These are phyloP conservation scores for Gryon sp. DNA, from an alignment of 1,140 invertebrate genomes.

Conservation along the genomic window DNA sequence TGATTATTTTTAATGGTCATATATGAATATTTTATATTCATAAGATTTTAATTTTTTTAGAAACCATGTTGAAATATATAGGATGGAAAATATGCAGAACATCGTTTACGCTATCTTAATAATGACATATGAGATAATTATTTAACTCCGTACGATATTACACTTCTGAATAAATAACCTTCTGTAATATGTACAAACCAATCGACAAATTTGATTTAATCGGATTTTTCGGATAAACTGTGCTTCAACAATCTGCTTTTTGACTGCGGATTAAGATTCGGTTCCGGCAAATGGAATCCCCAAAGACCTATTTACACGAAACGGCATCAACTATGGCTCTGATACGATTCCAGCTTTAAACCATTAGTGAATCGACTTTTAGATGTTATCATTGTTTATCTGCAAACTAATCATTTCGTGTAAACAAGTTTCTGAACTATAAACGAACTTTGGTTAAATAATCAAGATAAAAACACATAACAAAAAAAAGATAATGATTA, in stretches of 20 bases:
- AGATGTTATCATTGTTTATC: constrained; percentile 57
- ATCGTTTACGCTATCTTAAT: too few relatives aligned
- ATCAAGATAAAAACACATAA: constrained; percentile 26
- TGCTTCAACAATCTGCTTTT: constrained; percentile 28
- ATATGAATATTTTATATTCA: too few relatives aligned
- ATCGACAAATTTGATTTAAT: constrained; percentile 17
- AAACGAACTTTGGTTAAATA: constrained; percentile 28
- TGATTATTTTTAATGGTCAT: too few relatives aligned
- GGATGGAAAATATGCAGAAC: too few relatives aligned
- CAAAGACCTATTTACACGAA: constrained; percentile 47
- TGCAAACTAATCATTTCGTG: constrained; percentile 50
- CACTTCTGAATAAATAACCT: too few relatives aligned
- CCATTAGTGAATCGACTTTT: constrained; percentile 56
- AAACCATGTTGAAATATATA: too few relatives aligned
- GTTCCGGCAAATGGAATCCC: constrained; percentile 26
- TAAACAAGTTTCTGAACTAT: constrained; percentile 57
- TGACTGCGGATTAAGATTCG: constrained; percentile 32
- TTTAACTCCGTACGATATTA: too few relatives aligned
- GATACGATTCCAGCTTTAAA: constrained; percentile 56
- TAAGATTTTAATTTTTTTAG: too few relatives aligned
- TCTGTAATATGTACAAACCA: too few relatives aligned
- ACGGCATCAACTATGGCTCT: constrained; percentile 30
- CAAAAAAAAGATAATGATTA: constrained; percentile 17
- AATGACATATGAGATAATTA: too few relatives aligned
- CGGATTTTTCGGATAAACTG: constrained; percentile 15